These are phyloP conservation scores for Neofelis nebulosa DNA, from an alignment of 2,113 vertebrate species.

Conservation along the genomic window DNA sequence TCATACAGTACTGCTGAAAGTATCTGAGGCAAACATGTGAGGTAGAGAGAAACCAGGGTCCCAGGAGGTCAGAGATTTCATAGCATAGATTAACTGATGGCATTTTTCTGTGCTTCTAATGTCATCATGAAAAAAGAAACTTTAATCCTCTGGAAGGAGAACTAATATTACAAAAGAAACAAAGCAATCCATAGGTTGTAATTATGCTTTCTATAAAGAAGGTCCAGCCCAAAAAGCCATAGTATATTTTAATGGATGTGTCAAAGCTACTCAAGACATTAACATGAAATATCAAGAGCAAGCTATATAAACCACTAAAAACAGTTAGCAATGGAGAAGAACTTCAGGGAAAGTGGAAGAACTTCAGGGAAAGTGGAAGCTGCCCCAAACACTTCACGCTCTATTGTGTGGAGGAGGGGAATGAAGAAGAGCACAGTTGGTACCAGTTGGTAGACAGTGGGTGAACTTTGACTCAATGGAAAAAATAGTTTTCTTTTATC, in stretches of 20 bases:
- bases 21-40: not conserved
- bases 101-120: not conserved
- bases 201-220: slow-evolving; percentile 2
- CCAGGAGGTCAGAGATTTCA: not conserved
- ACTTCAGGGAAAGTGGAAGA: not conserved
- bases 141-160: not conserved
- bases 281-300: not conserved
- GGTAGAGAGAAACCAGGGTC: not conserved
- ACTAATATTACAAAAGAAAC: not conserved
- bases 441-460: not conserved
- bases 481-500: not conserved
- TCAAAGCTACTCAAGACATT: not conserved
- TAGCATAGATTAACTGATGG: not conserved
- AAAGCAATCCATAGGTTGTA: not conserved
- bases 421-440: not conserved
- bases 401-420: not conserved
- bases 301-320: not conserved
- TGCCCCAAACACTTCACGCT: not conserved
- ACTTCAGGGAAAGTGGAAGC: not conserved
- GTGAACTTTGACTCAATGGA: not conserved
- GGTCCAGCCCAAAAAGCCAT: not conserved
- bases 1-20: not conserved
- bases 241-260: not conserved
- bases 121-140: not conserved
- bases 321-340: not conserved